phyloP scores from a whole-genome alignment of 2,888 invertebrate species.

The Choreutis nemorana region DNA sequence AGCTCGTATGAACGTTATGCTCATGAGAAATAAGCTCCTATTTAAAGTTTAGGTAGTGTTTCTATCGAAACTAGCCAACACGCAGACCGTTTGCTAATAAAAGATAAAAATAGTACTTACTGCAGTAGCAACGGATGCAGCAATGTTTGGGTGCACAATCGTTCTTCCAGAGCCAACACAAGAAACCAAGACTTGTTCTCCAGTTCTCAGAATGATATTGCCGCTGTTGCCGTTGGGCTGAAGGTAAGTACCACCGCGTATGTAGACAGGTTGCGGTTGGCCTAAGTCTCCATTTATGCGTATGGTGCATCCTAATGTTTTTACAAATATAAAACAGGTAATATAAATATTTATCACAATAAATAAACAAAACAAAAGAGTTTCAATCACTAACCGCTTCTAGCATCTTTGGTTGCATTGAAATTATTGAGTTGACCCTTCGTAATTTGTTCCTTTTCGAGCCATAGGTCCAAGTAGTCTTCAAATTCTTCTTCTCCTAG shows the following conservation, averaged over 20 bases:
- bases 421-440: conserved; percentile 19
- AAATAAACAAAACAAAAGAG: too few species aligned
- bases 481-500: conserved; percentile 54
- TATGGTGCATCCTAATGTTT: conserved; percentile 40
- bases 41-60: too few species aligned
- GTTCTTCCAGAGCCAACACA: conserved; percentile 35
- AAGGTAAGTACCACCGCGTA: conserved; percentile 40
- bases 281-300: conserved; percentile 55
- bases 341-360: neutral
- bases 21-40: too few species aligned
- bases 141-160: conserved; percentile 34
- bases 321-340: conserved; percentile 1
- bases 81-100: too few species aligned
- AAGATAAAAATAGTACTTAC: too few species aligned
- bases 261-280: conserved; percentile 67
- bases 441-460: conserved; percentile 31
- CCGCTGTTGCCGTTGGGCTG: conserved; percentile 36
- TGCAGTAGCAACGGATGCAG: conserved; percentile 22
- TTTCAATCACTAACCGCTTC: too few species aligned
- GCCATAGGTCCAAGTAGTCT: conserved; percentile 49
- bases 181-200: conserved; percentile 34
- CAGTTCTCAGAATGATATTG: conserved; percentile 25
- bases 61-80: too few species aligned
- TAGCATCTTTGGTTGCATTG: too few species aligned
- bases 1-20: too few species aligned